Evolutionary conservation across 1,140 invertebrate genomes (phyloP), one percentile per base, ranked within the genome.

Genomic region (Drosophila truncata): DNA sequence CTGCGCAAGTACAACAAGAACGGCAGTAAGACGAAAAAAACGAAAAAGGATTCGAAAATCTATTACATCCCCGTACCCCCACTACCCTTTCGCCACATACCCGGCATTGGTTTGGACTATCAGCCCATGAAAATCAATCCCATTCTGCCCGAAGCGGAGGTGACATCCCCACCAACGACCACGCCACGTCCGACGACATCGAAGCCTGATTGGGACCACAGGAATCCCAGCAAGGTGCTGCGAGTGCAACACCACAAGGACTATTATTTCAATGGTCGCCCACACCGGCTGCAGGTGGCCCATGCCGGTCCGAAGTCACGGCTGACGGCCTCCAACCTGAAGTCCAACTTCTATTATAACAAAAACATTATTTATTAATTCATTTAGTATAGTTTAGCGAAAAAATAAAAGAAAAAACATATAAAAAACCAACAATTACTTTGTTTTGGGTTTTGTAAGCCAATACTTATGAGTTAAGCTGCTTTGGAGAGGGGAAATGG

Each of bases 281-380:
- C 91, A n/a, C 86, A 78, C 46, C 79, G 88, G 61, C 50, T 92
- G 76, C 91, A 92, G 64, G 91, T 84, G 54, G 91, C 91, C 20
- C 91, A 82, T 66, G 91, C 91, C 29, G 70, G 66, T 49, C 78
- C 71, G 20, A 90, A 82, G 25, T 59, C 81, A 8, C 65, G 60
- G 7, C 63, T 92, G 66, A 91, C 87, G 39, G 74, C 88, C 25
- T 61, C 67, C 44, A 92, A 92, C 78, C 77, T 92, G 23, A 91
- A 91, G 61, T 92, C 91, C 14, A 90, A 91, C 41, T 84, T 92
- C 35, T 92, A 91, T 59, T 92, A 91, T 49, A 91, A 92, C 82
- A 92, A 92, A 91, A 85, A 92, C 37, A 92, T 92, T 72, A 92
- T 92, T 91, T 92, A 92, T 92, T 92, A 88, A 92, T 74, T 71